phyloP scores from a whole-genome alignment of 1,140 invertebrate genomes.

The Agraylea sexmaculata region DNA sequence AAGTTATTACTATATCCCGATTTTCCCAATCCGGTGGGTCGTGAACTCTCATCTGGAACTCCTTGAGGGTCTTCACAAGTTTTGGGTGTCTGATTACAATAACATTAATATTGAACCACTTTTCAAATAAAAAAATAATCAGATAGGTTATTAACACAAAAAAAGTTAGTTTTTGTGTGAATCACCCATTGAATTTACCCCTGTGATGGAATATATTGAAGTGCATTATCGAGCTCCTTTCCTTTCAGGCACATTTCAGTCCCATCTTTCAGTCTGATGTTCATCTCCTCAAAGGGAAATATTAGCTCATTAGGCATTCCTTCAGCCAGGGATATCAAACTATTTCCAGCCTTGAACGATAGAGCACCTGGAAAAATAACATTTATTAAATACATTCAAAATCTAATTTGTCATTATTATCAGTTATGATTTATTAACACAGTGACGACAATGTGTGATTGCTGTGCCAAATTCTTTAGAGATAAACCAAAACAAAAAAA shows the following conservation, averaged over 20 bases:
- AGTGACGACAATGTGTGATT: no score
- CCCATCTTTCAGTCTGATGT: constrained; percentile 50
- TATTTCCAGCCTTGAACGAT: constrained; percentile 49
- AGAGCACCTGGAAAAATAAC: constrained; percentile 45
- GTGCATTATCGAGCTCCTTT: constrained; percentile 44
- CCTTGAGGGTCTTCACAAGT: constrained; percentile 48
- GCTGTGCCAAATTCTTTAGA: no score
- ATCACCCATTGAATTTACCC: constrained; percentile 37
- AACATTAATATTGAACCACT: constrained; percentile 9
- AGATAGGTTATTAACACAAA: constrained; percentile 13
- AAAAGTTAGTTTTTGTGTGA: constrained; percentile 2
- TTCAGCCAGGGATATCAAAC: constrained; percentile 59
- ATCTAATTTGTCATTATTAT: no score
- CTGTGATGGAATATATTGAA: constrained; percentile 64
- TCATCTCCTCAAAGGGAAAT: constrained; percentile 58
- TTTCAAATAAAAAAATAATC: constrained; percentile 9
- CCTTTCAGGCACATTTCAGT: constrained; percentile 43
- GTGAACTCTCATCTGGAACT: constrained; percentile 53
- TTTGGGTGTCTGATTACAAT: constrained; percentile 40
- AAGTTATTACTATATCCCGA: constrained; percentile 52
- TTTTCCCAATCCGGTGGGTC: constrained; percentile 50
- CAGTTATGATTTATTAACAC: no score
- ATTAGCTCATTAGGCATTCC: constrained; percentile 66
- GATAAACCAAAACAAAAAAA: no score
- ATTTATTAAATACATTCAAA: constrained; percentile 4